Base-by-base conservation (phyloP, 2,888 invertebrate genomes). In the Apotomis betuletana region DNA sequence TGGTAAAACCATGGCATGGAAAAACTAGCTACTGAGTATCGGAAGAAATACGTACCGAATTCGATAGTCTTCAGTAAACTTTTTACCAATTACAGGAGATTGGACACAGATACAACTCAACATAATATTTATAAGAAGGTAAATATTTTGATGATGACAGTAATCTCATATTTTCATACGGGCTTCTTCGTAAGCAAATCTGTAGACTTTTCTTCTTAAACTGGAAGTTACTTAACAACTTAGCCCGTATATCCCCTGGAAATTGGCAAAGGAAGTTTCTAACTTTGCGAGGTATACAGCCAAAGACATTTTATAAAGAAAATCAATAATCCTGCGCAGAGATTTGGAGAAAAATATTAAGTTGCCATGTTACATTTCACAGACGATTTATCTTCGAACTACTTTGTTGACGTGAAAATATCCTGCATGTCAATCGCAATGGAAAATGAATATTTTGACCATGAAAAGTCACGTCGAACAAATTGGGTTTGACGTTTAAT, bases 191-290 rank as follows among this genome's bases (percentile, higher is more conserved):
- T 55, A 15, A 57, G 41, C 57, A 51, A 71, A 67, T 62, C 55
- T 67, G 5, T 60, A 46, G 59, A 55, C 49, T 67, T 67, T 60
- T 49, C 46, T 44, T 9, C n/a, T 27, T 27, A 41, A 68, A 27
- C 55, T 78, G 72, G 77, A 76, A 77, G 75, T 79, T 81, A 78
- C 80, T 81, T 76, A 77, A 75, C 80, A 83, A 80, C 75, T 81
- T 78, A 75, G 49, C 72, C 74, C 72, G 73, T 75, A 70, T 75
- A 74, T 78, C 51, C 76, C 77, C 77, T 81, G 77, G 77, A 75
- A 80, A 82, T 80, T 81, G 76, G 75, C 70, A 46, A 69, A 69
- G 51, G 65, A 69, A 77, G 78, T 71, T 70, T 44, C 60, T 49
- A 69, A 74, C 67, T 74, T 69, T 15, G 62, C 65, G 41, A 72